These are phyloP conservation scores for Psettodes erumei DNA, from an alignment of 2,113 vertebrate species.

Conservation along the genomic window DNA sequence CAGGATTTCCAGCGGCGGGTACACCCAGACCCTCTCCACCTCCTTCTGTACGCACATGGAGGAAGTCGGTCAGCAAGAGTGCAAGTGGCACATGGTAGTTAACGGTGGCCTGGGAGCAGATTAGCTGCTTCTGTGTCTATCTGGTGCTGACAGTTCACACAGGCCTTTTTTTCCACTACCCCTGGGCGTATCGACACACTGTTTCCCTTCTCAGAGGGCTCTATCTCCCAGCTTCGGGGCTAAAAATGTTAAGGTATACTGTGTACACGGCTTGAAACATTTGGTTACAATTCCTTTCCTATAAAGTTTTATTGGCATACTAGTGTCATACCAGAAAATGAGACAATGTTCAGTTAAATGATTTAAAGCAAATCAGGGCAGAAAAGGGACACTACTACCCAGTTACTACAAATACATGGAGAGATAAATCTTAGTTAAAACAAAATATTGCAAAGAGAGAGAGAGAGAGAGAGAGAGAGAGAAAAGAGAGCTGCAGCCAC, in stretches of 20 bases:
- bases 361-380: not conserved
- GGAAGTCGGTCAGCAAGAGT: constrained; percentile 78
- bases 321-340: not conserved
- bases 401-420: not conserved
- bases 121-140: constrained; percentile 80
- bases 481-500: constrained; percentile 3
- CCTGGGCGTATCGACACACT: constrained; percentile 78
- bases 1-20: constrained; percentile 75
- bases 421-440: not conserved
- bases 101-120: constrained; percentile 73
- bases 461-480: not conserved
- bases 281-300: not conserved
- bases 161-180: constrained; percentile 80
- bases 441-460: not conserved
- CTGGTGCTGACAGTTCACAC: constrained; percentile 86
- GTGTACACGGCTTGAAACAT: constrained; percentile 12
- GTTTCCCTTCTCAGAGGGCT: constrained; percentile 82
- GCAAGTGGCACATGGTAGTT: constrained; percentile 73
- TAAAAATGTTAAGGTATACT: constrained; percentile 46
- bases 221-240: constrained; percentile 59
- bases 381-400: not conserved
- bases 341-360: not conserved
- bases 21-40: constrained; percentile 57
- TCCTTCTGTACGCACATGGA: constrained; percentile 50
- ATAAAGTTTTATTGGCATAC: not conserved